Conservation (phyloP, 1,140 invertebrate species). For the Chionoecetes opilio region DNA sequence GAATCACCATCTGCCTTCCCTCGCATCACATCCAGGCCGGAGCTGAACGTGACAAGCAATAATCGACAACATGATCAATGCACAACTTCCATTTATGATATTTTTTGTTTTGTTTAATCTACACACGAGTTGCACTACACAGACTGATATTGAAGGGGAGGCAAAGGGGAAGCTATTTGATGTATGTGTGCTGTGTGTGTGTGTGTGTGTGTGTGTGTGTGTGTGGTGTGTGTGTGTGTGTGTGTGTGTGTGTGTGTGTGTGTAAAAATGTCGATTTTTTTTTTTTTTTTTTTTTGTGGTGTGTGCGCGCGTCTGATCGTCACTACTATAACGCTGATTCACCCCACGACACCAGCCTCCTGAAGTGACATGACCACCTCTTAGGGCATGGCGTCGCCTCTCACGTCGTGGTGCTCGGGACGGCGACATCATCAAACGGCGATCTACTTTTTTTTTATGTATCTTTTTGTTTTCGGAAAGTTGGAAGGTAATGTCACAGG, state of each 20-base stretch:
- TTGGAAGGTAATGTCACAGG: no score
- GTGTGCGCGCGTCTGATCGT: background rate
- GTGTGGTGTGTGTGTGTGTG: no score
- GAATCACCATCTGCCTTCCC: background rate
- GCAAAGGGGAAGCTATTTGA: slow-evolving; percentile 2
- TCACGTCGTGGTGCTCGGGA: no score
- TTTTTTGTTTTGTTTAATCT: slow-evolving; percentile 16
- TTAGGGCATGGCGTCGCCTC: no score
- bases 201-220: background rate
- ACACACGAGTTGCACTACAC: background rate
- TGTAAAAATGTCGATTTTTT: background rate
- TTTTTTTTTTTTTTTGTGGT: background rate
- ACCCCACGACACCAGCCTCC: no score
- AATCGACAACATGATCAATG: background rate
- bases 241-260: background rate
- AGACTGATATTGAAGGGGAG: slow-evolving; percentile 20
- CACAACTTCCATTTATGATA: background rate
- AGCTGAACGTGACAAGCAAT: slow-evolving; percentile 16
- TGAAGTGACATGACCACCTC: no score
- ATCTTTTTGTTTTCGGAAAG: no score
- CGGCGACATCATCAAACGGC: no score
- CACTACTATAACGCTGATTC: no score
- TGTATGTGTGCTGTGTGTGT: background rate
- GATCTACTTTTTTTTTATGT: no score
- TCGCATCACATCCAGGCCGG: background rate